Percentiles rank a stretch among this genome's conserved stretches.
These are phyloP conservation scores for Acyrthosiphon pisum DNA, from an alignment of 1,140 invertebrate genomes.

Conservation along the genomic window DNA sequence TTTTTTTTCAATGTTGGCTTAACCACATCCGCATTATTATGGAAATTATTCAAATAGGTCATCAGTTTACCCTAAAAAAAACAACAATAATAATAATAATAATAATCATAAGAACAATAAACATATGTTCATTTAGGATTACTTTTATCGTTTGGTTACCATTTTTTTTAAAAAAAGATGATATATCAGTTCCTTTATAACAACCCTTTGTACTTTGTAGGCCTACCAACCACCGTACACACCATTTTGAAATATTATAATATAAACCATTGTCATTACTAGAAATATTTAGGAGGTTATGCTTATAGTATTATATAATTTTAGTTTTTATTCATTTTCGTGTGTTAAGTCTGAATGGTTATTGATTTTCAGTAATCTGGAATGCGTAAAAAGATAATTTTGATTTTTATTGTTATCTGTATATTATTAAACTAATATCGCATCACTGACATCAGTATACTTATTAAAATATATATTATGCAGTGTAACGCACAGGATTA, in stretches of 20 bases:
- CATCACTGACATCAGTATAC: not conserved
- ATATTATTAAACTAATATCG: too few species aligned
- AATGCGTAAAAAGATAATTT: not conserved
- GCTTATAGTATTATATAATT: not conserved
- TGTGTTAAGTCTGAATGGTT: not conserved
- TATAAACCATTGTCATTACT: not conserved
- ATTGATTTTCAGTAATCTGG: not conserved
- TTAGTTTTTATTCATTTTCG: not conserved
- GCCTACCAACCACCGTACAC: not conserved
- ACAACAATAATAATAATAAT: not conserved
- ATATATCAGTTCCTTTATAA: not conserved
- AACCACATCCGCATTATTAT: conserved; percentile 50
- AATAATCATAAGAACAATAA: conserved; percentile 23
- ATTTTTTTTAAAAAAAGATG: not conserved
- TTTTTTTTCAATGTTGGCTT: conserved; percentile 31
- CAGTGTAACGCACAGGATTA: not conserved
- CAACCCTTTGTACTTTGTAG: not conserved
- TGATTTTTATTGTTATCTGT: not conserved
- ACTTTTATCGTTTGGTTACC: conserved; percentile 34
- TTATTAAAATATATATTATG: not conserved
- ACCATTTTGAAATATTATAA: not conserved
- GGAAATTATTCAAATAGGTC: conserved; percentile 53
- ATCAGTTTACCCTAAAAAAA: conserved; percentile 9
- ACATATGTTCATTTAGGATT: conserved; percentile 24
- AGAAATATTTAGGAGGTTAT: not conserved